Evolutionary conservation across 2,113 vertebrate species (phyloP).

Genomic region (Platichthys flesus): DNA sequence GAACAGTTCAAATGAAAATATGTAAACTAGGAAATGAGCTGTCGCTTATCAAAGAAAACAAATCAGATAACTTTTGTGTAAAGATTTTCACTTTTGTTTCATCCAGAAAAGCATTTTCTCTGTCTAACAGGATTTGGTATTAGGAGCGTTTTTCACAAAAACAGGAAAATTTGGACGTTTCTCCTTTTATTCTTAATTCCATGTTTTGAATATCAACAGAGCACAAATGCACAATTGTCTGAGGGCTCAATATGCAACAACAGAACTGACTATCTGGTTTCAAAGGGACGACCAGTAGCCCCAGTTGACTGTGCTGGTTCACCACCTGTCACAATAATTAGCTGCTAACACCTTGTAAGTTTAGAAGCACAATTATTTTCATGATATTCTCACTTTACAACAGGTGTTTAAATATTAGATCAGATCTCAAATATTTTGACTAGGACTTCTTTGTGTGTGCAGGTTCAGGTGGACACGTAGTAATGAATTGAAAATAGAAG

Average conservation of each 20-base stretch:
- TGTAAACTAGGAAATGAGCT: too few relatives aligned
- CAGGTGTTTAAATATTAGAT: neutral
- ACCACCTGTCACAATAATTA: neutral
- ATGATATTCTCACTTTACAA: neutral
- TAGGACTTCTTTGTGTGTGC: too few relatives aligned
- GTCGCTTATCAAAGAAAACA: too few relatives aligned
- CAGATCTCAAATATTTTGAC: neutral
- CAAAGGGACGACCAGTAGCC: too few relatives aligned
- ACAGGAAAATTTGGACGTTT: neutral
- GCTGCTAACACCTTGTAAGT: neutral
- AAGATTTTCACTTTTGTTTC: too few relatives aligned
- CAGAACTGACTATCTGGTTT: too few relatives aligned
- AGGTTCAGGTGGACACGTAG: too few relatives aligned
- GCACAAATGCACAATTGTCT: neutral
- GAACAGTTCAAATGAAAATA: neutral
- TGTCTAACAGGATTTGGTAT: too few relatives aligned
- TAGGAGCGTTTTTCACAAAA: too few relatives aligned
- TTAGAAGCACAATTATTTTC: neutral
- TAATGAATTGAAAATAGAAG: too few relatives aligned
- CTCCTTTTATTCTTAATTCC: neutral
- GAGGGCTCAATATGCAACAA: slow-evolving; percentile 27
- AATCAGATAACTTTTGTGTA: too few relatives aligned
- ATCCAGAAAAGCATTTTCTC: neutral
- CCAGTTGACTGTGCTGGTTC: slow-evolving; percentile 12
- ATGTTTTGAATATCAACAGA: neutral